Evolutionary conservation across 1,140 invertebrate genomes (phyloP).

Genomic region (Oppia nitens): DNA sequence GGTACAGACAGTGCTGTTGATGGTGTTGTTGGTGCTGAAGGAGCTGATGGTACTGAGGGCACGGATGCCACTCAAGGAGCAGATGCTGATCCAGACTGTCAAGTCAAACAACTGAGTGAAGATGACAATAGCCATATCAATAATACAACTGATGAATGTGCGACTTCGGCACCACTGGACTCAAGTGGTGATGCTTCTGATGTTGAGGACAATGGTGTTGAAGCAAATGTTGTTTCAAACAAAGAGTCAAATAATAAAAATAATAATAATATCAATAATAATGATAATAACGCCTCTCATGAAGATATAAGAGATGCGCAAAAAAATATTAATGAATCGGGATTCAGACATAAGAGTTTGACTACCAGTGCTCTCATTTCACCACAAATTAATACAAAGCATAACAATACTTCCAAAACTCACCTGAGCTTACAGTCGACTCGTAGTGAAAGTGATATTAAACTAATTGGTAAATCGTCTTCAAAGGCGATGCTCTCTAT

Average conservation of each 20-base stretch:
- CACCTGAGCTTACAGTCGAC: background rate
- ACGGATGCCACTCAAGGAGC: background rate
- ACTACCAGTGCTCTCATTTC: background rate
- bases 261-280: background rate
- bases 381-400: background rate
- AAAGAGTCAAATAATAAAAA: background rate
- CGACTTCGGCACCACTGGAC: background rate
- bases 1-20: background rate
- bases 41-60: background rate
- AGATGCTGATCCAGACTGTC: no score
- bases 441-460: background rate
- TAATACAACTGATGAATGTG: background rate
- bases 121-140: no score
- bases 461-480: background rate
- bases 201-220: background rate
- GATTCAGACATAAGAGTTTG: background rate
- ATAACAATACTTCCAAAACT: background rate
- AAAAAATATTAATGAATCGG: background rate
- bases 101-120: no score
- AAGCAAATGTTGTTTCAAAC: background rate
- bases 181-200: background rate
- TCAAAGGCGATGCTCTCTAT: background rate
- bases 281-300: background rate
- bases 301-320: background rate
- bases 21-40: background rate